Conservation (phyloP, 2,888 invertebrate genomes). For the Phalera bucephala region DNA sequence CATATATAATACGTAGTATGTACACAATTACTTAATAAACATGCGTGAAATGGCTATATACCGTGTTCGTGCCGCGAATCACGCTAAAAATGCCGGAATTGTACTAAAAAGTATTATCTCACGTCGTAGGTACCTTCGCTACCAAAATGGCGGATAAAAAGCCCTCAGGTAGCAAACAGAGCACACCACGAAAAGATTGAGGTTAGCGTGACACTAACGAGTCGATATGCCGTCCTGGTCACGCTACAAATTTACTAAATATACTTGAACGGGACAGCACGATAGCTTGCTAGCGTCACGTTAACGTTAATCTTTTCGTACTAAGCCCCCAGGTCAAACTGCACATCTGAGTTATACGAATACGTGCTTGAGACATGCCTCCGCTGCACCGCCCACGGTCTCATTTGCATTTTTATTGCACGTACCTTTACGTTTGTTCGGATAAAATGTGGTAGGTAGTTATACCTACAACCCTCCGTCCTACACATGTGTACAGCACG, state of each 20-base stretch:
- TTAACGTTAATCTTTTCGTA: too few relatives aligned
- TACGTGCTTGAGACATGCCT: slow-evolving; percentile 34
- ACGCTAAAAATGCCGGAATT: background rate
- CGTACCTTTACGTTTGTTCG: slow-evolving; percentile 16
- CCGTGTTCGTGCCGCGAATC: background rate
- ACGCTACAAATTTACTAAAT: too few relatives aligned
- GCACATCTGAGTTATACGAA: slow-evolving; percentile 14
- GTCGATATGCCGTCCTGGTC: too few relatives aligned
- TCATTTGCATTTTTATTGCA: slow-evolving; percentile 58
- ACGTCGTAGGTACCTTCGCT: background rate
- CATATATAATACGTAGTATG: too few relatives aligned
- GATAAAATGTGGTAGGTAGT: background rate
- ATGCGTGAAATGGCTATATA: background rate
- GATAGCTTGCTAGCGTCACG: too few relatives aligned
- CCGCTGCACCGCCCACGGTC: slow-evolving; percentile 39
- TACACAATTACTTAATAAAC: too few relatives aligned
- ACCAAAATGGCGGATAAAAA: slow-evolving; percentile 22
- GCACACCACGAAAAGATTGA: too few relatives aligned
- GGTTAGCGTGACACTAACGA: too few relatives aligned
- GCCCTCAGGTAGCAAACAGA: slow-evolving; percentile 28
- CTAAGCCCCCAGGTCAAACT: slow-evolving; percentile 19
- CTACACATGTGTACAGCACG: too few relatives aligned
- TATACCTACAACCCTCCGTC: background rate
- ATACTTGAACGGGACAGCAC: too few relatives aligned
- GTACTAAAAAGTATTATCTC: background rate